Percentiles rank a stretch among this genome's conserved stretches.
Conservation (phyloP, 2,797 vertebrate genomes). For the Triplophysa bombifrons region DNA sequence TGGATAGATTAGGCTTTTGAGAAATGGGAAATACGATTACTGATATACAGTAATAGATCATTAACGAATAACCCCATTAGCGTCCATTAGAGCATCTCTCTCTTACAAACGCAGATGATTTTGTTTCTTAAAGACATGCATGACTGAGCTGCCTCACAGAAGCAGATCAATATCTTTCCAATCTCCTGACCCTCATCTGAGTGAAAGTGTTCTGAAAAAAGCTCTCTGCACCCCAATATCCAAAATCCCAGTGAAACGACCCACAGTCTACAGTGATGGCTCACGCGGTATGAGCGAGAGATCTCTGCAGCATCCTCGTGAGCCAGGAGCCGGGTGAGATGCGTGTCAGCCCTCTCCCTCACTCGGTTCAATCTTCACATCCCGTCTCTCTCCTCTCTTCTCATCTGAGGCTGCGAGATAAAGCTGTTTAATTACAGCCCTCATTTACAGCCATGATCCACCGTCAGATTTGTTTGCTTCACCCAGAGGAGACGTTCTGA, state of each 20-base stretch:
- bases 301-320: not conserved
- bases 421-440: conserved; percentile 60
- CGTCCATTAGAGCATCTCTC: conserved; percentile 28
- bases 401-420: conserved; percentile 52
- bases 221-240: not conserved
- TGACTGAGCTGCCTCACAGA: not conserved
- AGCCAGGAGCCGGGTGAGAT: not conserved
- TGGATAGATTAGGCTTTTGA: conserved; percentile 24
- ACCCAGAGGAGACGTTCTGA: conserved; percentile 52
- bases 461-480: conserved; percentile 51
- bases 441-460: conserved; percentile 55
- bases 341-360: not conserved
- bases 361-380: not conserved
- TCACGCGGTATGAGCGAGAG: not conserved
- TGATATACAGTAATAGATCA: conserved; percentile 29
- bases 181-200: not conserved
- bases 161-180: conserved; percentile 16
- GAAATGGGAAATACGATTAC: conserved; percentile 44
- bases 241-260: not conserved
- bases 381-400: conserved; percentile 15
- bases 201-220: not conserved
- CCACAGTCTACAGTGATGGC: not conserved
- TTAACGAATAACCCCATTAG: conserved; percentile 44
- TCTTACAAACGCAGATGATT: conserved; percentile 9
- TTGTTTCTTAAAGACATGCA: conserved; percentile 6